A percentile compares a stretch with the other conserved stretches of the same genome.
Conservation (phyloP, 2,113 vertebrate genomes). For the Bujurquina vittata region DNA sequence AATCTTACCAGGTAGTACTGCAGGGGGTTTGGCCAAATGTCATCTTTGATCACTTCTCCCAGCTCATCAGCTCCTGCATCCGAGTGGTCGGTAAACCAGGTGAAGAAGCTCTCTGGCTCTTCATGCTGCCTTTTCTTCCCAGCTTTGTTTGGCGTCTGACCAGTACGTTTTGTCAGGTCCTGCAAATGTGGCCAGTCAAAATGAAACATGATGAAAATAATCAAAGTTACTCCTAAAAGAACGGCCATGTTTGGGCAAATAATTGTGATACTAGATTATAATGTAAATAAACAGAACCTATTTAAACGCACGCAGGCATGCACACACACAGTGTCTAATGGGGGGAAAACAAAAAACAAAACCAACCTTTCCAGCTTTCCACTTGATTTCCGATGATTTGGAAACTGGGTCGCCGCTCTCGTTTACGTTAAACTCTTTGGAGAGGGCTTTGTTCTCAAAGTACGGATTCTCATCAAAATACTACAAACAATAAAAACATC, state of each 20-base stretch:
- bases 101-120: slow-evolving; percentile 98
- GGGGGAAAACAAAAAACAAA: not conserved
- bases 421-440: slow-evolving; percentile 98
- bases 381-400: slow-evolving; percentile 98
- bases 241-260: not conserved
- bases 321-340: not conserved
- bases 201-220: not conserved
- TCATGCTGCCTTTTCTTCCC: slow-evolving; percentile 97
- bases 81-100: slow-evolving; percentile 97
- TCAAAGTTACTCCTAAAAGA: not conserved
- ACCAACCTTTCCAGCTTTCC: slow-evolving; percentile 94
- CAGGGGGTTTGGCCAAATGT: slow-evolving; percentile 97
- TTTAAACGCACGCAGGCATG: not conserved
- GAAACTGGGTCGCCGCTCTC: slow-evolving; percentile 96
- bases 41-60: slow-evolving; percentile 97
- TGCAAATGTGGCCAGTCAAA: slow-evolving; percentile 44
- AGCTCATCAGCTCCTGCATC: slow-evolving; percentile 96
- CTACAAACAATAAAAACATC: slow-evolving; percentile 67
- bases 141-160: slow-evolving; percentile 94
- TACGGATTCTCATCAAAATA: slow-evolving; percentile 99
- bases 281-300: not conserved
- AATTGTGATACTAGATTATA: not conserved
- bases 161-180: slow-evolving; percentile 95
- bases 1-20: slow-evolving; percentile 94
- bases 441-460: slow-evolving; percentile 99